Percentiles rank a stretch among this genome's conserved stretches.
Evolutionary conservation across 2,113 vertebrate genomes (phyloP).

Genomic region (Anthoscopus minutus): DNA sequence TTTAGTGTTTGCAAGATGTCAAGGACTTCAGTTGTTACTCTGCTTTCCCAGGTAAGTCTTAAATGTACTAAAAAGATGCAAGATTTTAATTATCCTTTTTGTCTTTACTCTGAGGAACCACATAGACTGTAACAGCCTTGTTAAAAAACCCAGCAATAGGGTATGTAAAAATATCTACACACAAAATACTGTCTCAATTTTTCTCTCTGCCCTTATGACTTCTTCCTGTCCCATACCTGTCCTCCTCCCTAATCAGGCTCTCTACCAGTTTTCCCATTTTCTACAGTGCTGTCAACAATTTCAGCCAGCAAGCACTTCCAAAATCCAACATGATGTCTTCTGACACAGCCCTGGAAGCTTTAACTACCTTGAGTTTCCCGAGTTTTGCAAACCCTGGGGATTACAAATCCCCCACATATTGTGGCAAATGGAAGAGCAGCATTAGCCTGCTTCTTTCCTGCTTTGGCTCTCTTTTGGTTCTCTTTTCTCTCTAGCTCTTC

Average conservation of each 20-base stretch:
- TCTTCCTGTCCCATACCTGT: background rate
- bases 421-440: background rate
- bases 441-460: background rate
- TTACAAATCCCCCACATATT: background rate
- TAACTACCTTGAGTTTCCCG: background rate
- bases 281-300: background rate
- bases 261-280: fast-evolving
- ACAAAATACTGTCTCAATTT: background rate
- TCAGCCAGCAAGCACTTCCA: background rate
- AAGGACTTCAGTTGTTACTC: background rate
- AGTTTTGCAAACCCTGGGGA: background rate
- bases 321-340: background rate
- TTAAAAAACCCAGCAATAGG: background rate
- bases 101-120: background rate
- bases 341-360: background rate
- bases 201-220: background rate
- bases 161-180: background rate
- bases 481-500: background rate
- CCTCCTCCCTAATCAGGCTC: background rate
- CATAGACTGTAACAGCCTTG: fast-evolving
- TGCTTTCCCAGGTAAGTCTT: background rate
- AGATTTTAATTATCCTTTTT: background rate
- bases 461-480: background rate
- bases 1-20: background rate
- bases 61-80: background rate